Conservation (phyloP, 64 coral and sea anemone species). For the Montipora cactus region DNA sequence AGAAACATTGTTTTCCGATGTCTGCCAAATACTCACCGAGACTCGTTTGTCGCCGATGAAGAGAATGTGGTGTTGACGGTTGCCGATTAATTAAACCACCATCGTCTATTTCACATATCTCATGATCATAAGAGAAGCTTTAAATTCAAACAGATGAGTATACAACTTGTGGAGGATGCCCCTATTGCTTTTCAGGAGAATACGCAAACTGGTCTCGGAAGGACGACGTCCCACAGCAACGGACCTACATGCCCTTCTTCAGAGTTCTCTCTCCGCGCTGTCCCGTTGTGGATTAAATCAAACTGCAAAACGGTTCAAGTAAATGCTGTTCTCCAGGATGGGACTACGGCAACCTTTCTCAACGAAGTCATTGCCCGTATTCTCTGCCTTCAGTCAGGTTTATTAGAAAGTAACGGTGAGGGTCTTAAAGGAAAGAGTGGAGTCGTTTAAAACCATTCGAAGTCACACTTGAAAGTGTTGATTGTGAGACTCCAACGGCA, state of each 20-base stretch:
- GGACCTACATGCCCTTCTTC: too few species aligned
- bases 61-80: constrained; percentile 27
- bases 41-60: constrained; percentile 34
- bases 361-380: constrained; percentile 56
- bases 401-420: constrained; percentile 21
- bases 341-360: constrained; percentile 47
- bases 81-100: not conserved
- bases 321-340: constrained; percentile 41
- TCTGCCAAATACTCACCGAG: constrained; percentile 5
- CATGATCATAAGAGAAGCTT: not conserved
- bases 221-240: too few species aligned
- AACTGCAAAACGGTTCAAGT: too few species aligned
- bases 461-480: constrained; percentile 48
- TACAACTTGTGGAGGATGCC: constrained; percentile 47
- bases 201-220: too few species aligned
- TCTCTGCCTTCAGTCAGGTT: not conserved
- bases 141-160: not conserved
- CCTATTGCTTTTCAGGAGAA: not conserved
- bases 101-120: not conserved
- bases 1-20: constrained; percentile 8
- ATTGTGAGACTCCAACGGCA: not conserved
- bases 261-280: too few species aligned
- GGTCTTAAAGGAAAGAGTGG: constrained; percentile 58
- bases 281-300: too few species aligned
- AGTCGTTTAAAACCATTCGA: constrained; percentile 47